Percentiles rank a stretch among this genome's conserved stretches.
These are phyloP conservation scores for Tetrao urogallus DNA, from an alignment of 2,113 vertebrate genomes.

Conservation along the genomic window DNA sequence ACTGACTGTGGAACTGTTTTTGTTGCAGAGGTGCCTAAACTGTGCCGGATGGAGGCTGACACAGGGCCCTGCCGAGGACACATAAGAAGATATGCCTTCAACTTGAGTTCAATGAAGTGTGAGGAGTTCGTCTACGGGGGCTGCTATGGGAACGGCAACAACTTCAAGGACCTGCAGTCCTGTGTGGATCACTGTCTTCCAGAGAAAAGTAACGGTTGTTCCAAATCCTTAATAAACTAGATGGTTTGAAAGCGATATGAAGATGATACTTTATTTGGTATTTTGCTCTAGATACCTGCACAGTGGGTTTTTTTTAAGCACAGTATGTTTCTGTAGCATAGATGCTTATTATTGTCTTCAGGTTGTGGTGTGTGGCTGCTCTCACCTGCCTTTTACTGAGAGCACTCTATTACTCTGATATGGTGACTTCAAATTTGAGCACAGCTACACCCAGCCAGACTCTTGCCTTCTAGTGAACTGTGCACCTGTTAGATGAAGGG, in stretches of 20 bases:
- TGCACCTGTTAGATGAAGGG: background rate
- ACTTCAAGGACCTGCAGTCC: conserved; percentile 77
- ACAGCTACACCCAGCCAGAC: fast-evolving
- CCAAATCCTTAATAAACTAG: conserved; percentile 62
- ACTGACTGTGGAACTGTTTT: background rate
- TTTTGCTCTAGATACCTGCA: background rate
- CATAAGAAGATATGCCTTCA: conserved; percentile 84
- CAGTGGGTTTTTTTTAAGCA: background rate
- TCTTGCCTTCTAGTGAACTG: background rate
- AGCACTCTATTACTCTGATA: background rate
- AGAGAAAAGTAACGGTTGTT: conserved; percentile 77
- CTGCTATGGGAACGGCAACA: conserved; percentile 83
- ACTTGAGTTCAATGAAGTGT: conserved; percentile 89
- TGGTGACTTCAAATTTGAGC: background rate
- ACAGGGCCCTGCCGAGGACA: conserved; percentile 76
- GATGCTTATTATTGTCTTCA: background rate
- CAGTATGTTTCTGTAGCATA: background rate
- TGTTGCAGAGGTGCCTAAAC: conserved; percentile 84
- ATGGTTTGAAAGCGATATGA: conserved; percentile 13
- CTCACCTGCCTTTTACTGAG: background rate
- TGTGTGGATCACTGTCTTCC: conserved; percentile 87
- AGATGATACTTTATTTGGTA: conserved; percentile 41
- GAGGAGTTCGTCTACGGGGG: conserved; percentile 83
- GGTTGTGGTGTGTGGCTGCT: background rate
- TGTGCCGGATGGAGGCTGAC: conserved; percentile 83